These are phyloP conservation scores for Candoia aspera DNA, from an alignment of 2,113 vertebrate species.

Conservation along the genomic window DNA sequence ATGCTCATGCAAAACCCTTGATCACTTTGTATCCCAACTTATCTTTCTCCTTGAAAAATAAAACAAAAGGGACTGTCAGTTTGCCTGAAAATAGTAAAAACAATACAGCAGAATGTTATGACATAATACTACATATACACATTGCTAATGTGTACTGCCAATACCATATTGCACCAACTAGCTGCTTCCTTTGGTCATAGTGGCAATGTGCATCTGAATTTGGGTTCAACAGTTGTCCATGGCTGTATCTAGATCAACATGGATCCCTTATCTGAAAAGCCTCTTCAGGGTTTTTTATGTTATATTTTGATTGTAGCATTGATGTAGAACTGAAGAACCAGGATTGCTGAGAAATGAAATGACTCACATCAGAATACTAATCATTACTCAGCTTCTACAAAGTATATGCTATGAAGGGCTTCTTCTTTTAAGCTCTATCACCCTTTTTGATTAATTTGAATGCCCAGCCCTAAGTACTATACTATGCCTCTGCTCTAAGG, in stretches of 20 bases:
- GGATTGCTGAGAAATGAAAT: background rate
- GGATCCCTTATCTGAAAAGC: background rate
- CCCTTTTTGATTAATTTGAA: constrained; percentile 12
- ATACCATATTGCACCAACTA: background rate
- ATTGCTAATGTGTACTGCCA: background rate
- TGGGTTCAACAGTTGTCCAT: background rate
- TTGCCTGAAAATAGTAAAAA: background rate
- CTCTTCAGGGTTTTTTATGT: background rate
- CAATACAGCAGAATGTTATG: background rate
- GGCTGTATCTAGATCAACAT: background rate
- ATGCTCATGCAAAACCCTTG: background rate
- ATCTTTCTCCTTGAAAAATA: background rate
- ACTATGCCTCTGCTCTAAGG: constrained; percentile 40
- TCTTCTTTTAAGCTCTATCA: constrained; percentile 1
- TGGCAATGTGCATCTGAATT: background rate
- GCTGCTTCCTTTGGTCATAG: background rate
- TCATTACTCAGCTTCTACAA: constrained; percentile 31
- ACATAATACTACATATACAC: background rate
- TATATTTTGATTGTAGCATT: background rate
- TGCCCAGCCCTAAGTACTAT: constrained; percentile 6
- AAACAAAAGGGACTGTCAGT: background rate
- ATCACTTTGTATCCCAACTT: background rate
- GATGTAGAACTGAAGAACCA: background rate
- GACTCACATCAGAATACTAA: constrained; percentile 13
- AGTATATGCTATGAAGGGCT: background rate